phyloP scores from a whole-genome alignment of 2,888 invertebrate genomes.

The Eudasyphora cyanicolor region DNA sequence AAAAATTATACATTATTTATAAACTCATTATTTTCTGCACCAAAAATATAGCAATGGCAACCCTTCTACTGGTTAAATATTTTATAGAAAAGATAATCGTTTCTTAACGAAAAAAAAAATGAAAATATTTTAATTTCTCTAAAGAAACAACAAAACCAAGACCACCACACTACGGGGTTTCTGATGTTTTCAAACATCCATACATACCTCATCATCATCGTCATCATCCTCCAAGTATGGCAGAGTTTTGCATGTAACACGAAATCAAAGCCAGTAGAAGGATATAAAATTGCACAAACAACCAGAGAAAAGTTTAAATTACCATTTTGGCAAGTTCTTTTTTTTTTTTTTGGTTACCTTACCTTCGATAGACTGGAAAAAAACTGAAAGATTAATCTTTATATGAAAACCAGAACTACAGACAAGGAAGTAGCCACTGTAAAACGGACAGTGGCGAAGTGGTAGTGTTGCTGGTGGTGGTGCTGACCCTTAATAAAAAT shows the following conservation, averaged over 20 bases:
- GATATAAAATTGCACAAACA: slow-evolving; percentile 59
- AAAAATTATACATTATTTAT: no score
- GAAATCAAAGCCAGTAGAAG: slow-evolving; percentile 65
- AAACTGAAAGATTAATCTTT: slow-evolving; percentile 58
- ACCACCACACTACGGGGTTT: slow-evolving; percentile 59
- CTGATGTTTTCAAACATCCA: slow-evolving; percentile 19
- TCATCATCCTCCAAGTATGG: slow-evolving; percentile 30
- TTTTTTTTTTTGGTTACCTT: neutral
- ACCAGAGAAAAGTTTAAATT: slow-evolving; percentile 61
- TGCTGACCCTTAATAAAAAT: slow-evolving; percentile 50
- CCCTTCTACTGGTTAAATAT: slow-evolving; percentile 44
- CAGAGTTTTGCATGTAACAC: slow-evolving; percentile 66
- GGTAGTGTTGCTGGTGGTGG: neutral
- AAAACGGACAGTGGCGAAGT: neutral
- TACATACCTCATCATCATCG: slow-evolving; percentile 12
- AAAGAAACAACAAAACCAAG: slow-evolving; percentile 31
- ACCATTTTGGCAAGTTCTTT: slow-evolving; percentile 52
- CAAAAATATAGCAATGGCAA: slow-evolving; percentile 31
- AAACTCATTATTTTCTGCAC: neutral
- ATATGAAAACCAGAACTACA: slow-evolving; percentile 27
- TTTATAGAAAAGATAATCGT: slow-evolving; percentile 62
- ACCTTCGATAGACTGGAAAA: neutral
- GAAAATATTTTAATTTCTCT: slow-evolving; percentile 61
- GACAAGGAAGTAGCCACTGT: slow-evolving; percentile 17
- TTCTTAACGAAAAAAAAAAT: slow-evolving; percentile 36